Evolutionary conservation across 1,140 invertebrate genomes (phyloP), one percentile per base, ranked within the genome.

Genomic region (Pachypeltis micranthus): DNA sequence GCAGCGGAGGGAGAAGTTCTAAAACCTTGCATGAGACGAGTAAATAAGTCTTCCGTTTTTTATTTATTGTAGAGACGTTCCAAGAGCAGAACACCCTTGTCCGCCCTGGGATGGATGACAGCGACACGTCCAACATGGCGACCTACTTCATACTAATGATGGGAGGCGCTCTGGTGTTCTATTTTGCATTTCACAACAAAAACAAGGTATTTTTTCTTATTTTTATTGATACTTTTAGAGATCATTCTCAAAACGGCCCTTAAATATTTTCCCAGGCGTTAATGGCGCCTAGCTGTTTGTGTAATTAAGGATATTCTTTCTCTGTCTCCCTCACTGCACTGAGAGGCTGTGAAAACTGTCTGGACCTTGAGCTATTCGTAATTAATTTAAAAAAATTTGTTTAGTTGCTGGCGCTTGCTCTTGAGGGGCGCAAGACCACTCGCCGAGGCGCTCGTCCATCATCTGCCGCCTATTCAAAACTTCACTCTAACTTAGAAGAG

Each of bases 401-500:
- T 26, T 54, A 62, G 64, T 21, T 62, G 12, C 19, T 65, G n/a
- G 64, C 64, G 2, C 31, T 65, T 4, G 59, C 44, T 25, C n/a
- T 61, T 1, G 60, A 62, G 24, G 60, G 60, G 3, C 28, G 60
- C 3, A 34, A 47, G 44, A 16, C 26, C n/a, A 31, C 16, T 23
- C n/a, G 39, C 28, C 16, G 64, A 1, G 26, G 44, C 4, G 59
- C 47, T 12, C 39, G 64, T 3, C 25, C n/a, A 21, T 39, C 51
- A 23, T 65, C 64, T 2, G 47, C 60, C 31, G 59, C 16, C 55
- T 65, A 65, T 34, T 62, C 59, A 44, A 65, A 65, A 59, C 54
- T 65, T 1, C 64, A 65, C 59, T 65, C 64, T 1, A 65, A 65
- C 34, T 47, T 65, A 2, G 64, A 65, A 58, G 64, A 65, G 34